Percentiles rank a stretch among this genome's conserved stretches.
Evolutionary conservation across 2,888 invertebrate genomes (phyloP).

Genomic region (Xestia rhomboidea): DNA sequence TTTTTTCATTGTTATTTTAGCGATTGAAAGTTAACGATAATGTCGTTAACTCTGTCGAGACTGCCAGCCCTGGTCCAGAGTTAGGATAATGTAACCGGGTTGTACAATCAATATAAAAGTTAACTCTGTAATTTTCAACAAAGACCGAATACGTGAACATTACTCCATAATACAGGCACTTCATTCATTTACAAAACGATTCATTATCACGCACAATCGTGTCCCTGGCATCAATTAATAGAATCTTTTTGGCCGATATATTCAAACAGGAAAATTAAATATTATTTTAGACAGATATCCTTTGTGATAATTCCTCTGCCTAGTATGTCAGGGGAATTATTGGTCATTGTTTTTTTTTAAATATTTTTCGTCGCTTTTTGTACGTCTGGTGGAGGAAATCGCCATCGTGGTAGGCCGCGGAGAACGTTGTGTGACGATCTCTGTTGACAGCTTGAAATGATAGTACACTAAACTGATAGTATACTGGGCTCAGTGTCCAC

Average conservation of each 20-base stretch:
- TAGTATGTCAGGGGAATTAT: background rate
- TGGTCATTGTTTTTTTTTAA: background rate
- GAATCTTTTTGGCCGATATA: background rate
- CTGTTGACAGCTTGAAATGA: too few species aligned
- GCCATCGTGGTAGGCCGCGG: too few species aligned
- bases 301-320: constrained; percentile 6
- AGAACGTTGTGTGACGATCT: too few species aligned
- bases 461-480: too few species aligned
- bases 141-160: constrained; percentile 19
- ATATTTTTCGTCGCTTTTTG: too few species aligned
- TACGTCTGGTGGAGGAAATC: too few species aligned
- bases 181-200: constrained; percentile 23
- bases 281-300: background rate
- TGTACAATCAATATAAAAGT: background rate
- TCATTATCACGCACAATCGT: constrained; percentile 32
- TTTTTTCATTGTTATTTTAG: too few species aligned
- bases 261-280: constrained; percentile 25
- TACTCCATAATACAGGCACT: constrained; percentile 6
- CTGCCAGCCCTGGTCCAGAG: too few species aligned
- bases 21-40: too few species aligned
- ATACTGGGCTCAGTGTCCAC: too few species aligned
- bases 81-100: too few species aligned
- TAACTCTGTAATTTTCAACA: constrained; percentile 18
- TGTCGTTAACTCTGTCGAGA: too few species aligned
- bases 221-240: constrained; percentile 36